phyloP scores from a whole-genome alignment of 2,797 vertebrate genomes.

The Siniperca obscura region DNA sequence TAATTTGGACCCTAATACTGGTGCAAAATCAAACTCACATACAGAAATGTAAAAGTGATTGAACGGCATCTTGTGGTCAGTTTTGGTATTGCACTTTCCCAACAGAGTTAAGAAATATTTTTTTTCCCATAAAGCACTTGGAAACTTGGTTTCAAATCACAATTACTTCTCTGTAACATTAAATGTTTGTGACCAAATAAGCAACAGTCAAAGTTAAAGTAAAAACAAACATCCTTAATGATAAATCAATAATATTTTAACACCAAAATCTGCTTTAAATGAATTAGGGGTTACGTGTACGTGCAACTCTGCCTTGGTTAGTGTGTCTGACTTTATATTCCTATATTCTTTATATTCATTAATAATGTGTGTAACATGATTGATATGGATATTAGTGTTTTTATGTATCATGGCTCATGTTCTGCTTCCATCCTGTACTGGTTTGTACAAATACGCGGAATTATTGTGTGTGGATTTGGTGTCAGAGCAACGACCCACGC shows the following conservation, averaged over 20 bases:
- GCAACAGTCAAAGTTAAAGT: background rate
- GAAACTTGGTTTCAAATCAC: background rate
- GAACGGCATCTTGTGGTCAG: conserved; percentile 8
- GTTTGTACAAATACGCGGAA: too few species aligned
- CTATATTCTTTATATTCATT: too few species aligned
- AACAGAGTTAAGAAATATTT: background rate
- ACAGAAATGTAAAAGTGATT: background rate
- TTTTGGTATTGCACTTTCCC: background rate
- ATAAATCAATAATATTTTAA: background rate
- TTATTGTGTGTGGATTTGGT: too few species aligned
- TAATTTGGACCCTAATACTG: background rate
- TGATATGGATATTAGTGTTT: too few species aligned
- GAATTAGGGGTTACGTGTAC: too few species aligned
- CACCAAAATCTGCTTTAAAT: background rate
- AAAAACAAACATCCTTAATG: background rate
- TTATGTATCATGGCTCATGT: too few species aligned
- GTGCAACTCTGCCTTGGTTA: too few species aligned
- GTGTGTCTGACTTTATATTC: too few species aligned
- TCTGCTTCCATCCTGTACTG: too few species aligned
- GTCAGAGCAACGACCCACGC: too few species aligned
- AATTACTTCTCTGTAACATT: background rate
- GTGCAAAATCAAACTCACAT: background rate
- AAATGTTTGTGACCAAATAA: background rate
- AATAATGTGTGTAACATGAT: too few species aligned
- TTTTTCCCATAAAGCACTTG: background rate